phyloP scores from a whole-genome alignment of 2,888 invertebrate genomes.

The Pyralis farinalis region DNA sequence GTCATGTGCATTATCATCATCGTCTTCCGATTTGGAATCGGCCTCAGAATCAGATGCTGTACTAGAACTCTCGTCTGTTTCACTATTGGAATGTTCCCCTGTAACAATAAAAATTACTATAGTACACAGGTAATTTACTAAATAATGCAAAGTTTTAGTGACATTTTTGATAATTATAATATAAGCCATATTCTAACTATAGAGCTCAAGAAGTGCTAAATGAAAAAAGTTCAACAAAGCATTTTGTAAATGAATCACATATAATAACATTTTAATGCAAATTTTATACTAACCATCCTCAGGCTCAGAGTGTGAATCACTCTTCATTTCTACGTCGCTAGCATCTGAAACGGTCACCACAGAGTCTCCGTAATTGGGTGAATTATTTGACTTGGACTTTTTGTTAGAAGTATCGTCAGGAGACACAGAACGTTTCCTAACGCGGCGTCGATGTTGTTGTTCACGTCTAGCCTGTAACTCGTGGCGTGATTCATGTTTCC shows the following conservation, averaged over 20 bases:
- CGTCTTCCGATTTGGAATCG: slow-evolving; percentile 65
- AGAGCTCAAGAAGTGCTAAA: no score
- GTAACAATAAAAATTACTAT: background rate
- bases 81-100: slow-evolving; percentile 70
- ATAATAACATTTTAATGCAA: slow-evolving; percentile 1
- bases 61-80: slow-evolving; percentile 68
- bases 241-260: no score
- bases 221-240: no score
- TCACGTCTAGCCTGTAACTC: slow-evolving; percentile 88
- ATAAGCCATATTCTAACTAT: no score
- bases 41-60: slow-evolving; percentile 63
- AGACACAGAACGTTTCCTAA: slow-evolving; percentile 63
- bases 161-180: no score
- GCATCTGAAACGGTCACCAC: slow-evolving; percentile 75
- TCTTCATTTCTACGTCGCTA: slow-evolving; percentile 72
- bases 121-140: no score
- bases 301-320: slow-evolving; percentile 62
- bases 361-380: slow-evolving; percentile 59
- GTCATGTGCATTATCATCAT: slow-evolving; percentile 38
- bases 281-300: slow-evolving; percentile 55
- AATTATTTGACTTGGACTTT: slow-evolving; percentile 55
- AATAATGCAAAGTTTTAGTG: no score
- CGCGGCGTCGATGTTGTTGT: slow-evolving; percentile 78
- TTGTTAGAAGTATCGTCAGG: slow-evolving; percentile 52
- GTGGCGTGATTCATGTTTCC: slow-evolving; percentile 87